phyloP scores from a whole-genome alignment of 1,140 invertebrate species.

The Camponotus vicinus region DNA sequence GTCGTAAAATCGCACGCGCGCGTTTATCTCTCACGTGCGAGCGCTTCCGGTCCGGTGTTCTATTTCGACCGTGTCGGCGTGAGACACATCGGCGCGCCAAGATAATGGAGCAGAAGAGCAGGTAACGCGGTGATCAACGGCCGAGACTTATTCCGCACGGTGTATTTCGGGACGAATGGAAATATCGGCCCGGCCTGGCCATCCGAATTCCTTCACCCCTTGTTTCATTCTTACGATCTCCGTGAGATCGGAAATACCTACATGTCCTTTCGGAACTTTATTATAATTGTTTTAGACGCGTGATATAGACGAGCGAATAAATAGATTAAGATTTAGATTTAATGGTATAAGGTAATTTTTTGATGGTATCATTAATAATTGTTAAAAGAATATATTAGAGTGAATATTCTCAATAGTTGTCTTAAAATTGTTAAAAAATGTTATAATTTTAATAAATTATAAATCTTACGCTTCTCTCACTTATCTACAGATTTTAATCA shows the following conservation, averaged over 20 bases:
- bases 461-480: background rate
- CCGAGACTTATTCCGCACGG: conserved; percentile 65
- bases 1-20: conserved; percentile 63
- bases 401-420: background rate
- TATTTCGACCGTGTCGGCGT: conserved; percentile 13
- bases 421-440: background rate
- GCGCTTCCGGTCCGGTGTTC: conserved; percentile 13
- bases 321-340: background rate
- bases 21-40: conserved; percentile 61
- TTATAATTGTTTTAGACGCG: background rate
- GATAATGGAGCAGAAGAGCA: conserved; percentile 60
- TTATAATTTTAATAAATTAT: background rate
- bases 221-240: background rate
- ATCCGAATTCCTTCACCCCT: background rate
- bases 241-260: background rate
- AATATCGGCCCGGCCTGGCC: background rate
- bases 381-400: background rate
- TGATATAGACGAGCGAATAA: background rate
- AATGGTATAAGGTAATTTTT: background rate
- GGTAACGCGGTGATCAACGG: conserved; percentile 61
- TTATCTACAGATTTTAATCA: background rate
- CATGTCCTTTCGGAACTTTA: background rate
- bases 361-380: background rate
- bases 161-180: conserved; percentile 51
- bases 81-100: conserved; percentile 44